Evolutionary conservation across 2,888 invertebrate species (phyloP).

Genomic region (Pandemis heparana): DNA sequence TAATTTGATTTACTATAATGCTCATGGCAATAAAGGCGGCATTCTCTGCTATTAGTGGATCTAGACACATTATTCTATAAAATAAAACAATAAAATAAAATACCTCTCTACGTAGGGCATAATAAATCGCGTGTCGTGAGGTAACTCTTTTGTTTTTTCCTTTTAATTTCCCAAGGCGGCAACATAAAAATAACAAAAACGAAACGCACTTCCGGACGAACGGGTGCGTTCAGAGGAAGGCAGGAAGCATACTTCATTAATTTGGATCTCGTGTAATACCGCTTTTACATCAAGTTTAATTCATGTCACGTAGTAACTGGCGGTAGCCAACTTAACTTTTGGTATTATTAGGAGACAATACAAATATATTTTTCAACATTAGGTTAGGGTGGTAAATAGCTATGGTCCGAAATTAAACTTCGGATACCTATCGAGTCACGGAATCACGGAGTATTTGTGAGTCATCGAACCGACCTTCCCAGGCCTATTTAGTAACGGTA

Average conservation of each 20-base stretch:
- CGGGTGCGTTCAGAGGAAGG: constrained; percentile 55
- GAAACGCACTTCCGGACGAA: constrained; percentile 64
- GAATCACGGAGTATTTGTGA: neutral
- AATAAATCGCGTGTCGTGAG: neutral
- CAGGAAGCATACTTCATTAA: constrained; percentile 69
- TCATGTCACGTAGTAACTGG: neutral
- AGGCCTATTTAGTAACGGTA: constrained; percentile 12
- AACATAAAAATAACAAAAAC: constrained; percentile 50
- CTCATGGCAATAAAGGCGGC: too few relatives aligned
- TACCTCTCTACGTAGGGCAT: too few relatives aligned
- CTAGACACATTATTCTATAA: too few relatives aligned
- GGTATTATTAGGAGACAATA: neutral
- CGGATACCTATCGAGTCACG: neutral
- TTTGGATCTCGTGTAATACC: constrained; percentile 52
- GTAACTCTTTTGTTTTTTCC: neutral
- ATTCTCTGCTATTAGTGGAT: too few relatives aligned
- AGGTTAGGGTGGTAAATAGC: too few relatives aligned
- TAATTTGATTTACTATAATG: too few relatives aligned
- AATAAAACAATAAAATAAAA: too few relatives aligned
- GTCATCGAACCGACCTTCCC: constrained; percentile 3
- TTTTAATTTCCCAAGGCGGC: neutral
- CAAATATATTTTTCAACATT: too few relatives aligned
- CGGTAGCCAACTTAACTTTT: neutral
- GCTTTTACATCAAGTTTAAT: neutral
- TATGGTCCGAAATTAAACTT: too few relatives aligned